Percentiles rank a stretch among this genome's conserved stretches.
These are phyloP conservation scores for Camelus dromedarius DNA, from an alignment of 2,113 vertebrate species.

Conservation along the genomic window DNA sequence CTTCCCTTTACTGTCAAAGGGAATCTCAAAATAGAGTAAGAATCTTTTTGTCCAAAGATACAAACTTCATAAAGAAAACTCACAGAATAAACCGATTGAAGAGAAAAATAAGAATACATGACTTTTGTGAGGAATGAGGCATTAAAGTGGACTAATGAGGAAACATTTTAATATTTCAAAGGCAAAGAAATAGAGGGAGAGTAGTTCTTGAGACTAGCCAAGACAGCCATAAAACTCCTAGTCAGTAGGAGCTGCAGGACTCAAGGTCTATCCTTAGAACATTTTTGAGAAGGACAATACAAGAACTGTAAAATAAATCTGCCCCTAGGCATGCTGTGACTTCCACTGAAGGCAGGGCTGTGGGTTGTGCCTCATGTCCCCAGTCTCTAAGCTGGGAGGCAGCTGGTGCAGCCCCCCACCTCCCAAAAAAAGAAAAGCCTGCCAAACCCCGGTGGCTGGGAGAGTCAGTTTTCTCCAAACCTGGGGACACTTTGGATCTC, in stretches of 20 bases:
- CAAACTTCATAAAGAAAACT: background rate
- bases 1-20: conserved; percentile 2
- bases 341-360: background rate
- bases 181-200: background rate
- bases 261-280: background rate
- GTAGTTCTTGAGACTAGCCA: background rate
- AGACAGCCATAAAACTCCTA: background rate
- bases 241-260: background rate
- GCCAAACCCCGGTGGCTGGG: background rate
- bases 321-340: rapidly evolving
- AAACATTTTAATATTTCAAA: background rate
- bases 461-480: background rate
- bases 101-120: background rate
- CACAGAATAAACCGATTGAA: background rate
- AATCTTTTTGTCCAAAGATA: background rate
- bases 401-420: background rate
- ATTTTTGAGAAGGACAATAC: background rate
- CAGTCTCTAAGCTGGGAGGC: background rate
- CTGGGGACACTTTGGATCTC: background rate
- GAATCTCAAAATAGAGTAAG: conserved; percentile 16
- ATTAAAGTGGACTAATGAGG: background rate
- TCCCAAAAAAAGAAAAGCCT: background rate
- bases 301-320: background rate
- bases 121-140: background rate
- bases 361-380: background rate